Conservation (phyloP, 35 echinoderm and acorn worm genomes). For the Lytechinus variegatus region DNA sequence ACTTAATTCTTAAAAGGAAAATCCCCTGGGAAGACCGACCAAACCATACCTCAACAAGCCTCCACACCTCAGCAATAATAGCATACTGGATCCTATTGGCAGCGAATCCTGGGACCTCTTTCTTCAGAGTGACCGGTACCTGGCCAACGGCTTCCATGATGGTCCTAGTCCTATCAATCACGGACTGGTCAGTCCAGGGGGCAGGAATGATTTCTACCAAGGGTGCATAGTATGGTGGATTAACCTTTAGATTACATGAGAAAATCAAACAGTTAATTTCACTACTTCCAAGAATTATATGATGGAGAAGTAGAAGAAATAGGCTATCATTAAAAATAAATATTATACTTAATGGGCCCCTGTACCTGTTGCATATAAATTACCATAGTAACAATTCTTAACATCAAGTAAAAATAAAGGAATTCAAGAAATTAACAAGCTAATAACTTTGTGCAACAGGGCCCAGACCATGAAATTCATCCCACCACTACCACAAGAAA, state of each 20-base stretch:
- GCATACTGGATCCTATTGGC: conserved; percentile 70
- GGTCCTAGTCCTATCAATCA: conserved; percentile 52
- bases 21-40: background rate
- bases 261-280: background rate
- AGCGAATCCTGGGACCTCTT: conserved; percentile 63
- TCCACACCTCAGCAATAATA: conserved; percentile 58
- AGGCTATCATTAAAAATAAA: too few relatives aligned
- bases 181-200: conserved; percentile 61
- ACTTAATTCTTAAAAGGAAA: too few relatives aligned
- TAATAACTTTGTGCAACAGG: too few relatives aligned
- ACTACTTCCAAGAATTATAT: too few relatives aligned
- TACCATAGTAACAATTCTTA: too few relatives aligned
- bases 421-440: too few relatives aligned
- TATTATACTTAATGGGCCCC: too few relatives aligned
- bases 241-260: conserved; percentile 24
- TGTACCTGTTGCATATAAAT: too few relatives aligned
- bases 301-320: too few relatives aligned
- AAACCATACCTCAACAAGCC: conserved; percentile 48
- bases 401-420: too few relatives aligned
- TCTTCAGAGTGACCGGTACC: conserved; percentile 63
- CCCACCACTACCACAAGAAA: background rate
- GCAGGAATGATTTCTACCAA: conserved; percentile 67
- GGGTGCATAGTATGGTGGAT: conserved; percentile 71
- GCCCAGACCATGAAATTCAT: background rate
- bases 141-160: conserved; percentile 59